Evolutionary conservation across 92 coral and sea anemone genomes (phyloP).

Genomic region (Porites lobata): DNA sequence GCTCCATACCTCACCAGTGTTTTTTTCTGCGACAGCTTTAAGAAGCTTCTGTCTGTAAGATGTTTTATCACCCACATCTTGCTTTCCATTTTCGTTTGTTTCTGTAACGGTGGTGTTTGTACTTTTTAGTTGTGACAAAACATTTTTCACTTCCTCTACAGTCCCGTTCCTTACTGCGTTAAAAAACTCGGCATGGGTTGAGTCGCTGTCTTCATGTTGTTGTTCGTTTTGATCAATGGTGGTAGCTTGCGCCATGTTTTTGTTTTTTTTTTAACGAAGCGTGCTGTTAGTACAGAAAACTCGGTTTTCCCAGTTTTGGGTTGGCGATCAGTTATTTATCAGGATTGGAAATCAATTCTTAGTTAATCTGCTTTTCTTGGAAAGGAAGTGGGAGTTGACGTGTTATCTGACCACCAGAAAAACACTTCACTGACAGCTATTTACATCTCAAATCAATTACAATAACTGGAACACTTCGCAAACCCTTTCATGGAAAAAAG

Average conservation of each 20-base stretch:
- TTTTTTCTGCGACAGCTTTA: background rate
- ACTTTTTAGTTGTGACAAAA: background rate
- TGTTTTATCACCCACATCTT: background rate
- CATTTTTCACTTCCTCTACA: background rate
- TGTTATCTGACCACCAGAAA: no score
- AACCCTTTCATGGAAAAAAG: no score
- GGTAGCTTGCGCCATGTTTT: background rate
- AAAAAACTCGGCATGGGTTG: background rate
- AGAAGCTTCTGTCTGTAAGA: conserved; percentile 10
- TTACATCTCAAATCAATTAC: no score
- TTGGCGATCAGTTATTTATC: no score
- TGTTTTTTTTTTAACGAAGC: no score
- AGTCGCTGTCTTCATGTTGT: background rate
- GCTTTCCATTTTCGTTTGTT: background rate
- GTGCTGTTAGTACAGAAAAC: no score
- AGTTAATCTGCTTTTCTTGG: no score
- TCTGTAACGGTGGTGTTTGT: background rate
- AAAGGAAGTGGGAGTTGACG: no score
- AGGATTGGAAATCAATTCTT: no score
- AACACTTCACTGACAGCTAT: no score
- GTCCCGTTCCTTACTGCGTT: background rate
- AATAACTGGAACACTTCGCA: no score
- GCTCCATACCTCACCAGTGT: conserved; percentile 2
- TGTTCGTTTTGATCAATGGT: background rate
- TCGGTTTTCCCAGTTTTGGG: no score